These are phyloP conservation scores for Siniperca obscura DNA, from an alignment of 2,797 vertebrate genomes.

Conservation along the genomic window DNA sequence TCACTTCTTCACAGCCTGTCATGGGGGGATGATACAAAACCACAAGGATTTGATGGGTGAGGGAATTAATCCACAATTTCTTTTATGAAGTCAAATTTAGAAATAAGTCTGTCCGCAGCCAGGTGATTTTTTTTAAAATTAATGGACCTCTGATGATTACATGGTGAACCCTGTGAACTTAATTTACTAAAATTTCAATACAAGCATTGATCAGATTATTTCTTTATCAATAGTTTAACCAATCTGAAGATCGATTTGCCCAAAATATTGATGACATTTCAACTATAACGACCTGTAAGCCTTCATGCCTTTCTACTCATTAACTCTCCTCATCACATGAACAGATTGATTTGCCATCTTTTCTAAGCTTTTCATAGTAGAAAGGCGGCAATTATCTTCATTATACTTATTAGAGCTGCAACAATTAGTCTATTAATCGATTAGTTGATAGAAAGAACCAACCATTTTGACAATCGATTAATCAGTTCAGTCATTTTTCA, in stretches of 20 bases:
- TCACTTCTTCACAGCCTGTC: conserved; percentile 21
- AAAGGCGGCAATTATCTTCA: neutral
- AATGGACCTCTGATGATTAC: neutral
- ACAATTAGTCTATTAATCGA: neutral
- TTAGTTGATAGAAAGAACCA: neutral
- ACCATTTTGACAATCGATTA: neutral
- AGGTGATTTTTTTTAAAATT: conserved; percentile 1
- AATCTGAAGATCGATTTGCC: neutral
- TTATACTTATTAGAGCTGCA: neutral
- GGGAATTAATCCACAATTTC: conserved; percentile 26
- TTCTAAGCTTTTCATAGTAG: neutral
- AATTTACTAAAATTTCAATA: conserved; percentile 35
- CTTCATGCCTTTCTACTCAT: neutral
- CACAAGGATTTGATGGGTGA: conserved; percentile 31
- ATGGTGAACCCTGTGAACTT: conserved; percentile 5
- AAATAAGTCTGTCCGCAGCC: neutral
- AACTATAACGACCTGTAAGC: neutral
- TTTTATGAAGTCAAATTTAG: conserved; percentile 31
- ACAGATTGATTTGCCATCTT: neutral
- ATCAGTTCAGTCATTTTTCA: neutral
- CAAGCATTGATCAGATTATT: conserved; percentile 3
- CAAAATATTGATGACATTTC: neutral
- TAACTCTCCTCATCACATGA: neutral
- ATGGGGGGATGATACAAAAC: conserved; percentile 55
- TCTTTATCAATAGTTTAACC: conserved; percentile 4